Evolutionary conservation across 2,797 vertebrate genomes (phyloP), one percentile per base, ranked within the genome.

Genomic region (Macrochelys suwanniensis): DNA sequence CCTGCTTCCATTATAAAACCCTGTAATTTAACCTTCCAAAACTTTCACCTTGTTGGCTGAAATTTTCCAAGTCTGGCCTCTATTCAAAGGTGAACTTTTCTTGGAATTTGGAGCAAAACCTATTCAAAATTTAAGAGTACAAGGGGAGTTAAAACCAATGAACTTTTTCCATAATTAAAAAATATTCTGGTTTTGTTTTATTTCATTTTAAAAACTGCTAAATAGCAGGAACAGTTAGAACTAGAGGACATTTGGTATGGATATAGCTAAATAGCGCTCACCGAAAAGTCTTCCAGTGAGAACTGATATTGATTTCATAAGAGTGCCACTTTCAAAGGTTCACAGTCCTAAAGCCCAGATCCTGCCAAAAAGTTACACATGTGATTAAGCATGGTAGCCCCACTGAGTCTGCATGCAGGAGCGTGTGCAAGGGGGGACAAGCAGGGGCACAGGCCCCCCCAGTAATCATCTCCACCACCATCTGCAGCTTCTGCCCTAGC

Each of bases 401-500:
- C 49, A 56, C 0, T 28, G 33, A 85, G 59, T 49, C 68, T 31
- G 57, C 11, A 31, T 3, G 11, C 57, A 28, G 57, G 12, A 11
- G 12, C 3, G 9, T 59, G 56, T 2, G 10, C 2, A 4, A 1
- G 12, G 57, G 28, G 6, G 28, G 5, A 10, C 5, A 57, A 57
- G 57, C 28, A 31, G 12, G 6, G 6, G 28, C 28, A 15, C 28
- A 59, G 12, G 21, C 53, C 21, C 21, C 7, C 7, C 53, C 8
- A 54, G 4, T 54, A 54, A 26, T 28, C 56, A 12, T 57, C 25
- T 57, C 25, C 2, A 3, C 26, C 56, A 57, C 11, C 56, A 57
- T 57, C 56, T 5, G 56, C 56, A 57, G 26, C 56, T 61, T 61
- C 59, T 61, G 59, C 59, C 31, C 31, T 61, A 13, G 31, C 13